Percentiles rank a stretch among this genome's conserved stretches.
phyloP scores from a whole-genome alignment of 2,797 vertebrate species.

The Lates japonicus region DNA sequence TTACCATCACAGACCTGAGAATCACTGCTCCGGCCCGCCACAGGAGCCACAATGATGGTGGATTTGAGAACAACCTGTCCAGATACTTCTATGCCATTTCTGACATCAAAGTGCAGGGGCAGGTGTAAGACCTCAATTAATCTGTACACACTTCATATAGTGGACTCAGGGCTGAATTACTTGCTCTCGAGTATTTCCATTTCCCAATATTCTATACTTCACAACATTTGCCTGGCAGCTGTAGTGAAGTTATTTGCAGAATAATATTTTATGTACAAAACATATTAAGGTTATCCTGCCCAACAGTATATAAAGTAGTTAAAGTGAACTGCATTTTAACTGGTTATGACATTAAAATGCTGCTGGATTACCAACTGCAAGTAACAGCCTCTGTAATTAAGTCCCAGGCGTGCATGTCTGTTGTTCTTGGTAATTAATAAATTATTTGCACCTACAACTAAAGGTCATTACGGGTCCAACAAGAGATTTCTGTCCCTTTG shows the following conservation, averaged over 20 bases:
- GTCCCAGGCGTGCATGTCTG: not conserved
- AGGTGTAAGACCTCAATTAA: constrained; percentile 92
- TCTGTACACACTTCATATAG: not conserved
- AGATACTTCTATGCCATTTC: constrained; percentile 99
- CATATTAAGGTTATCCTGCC: not conserved
- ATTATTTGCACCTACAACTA: not conserved
- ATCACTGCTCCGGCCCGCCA: constrained; percentile 95
- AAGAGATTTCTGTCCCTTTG: not conserved
- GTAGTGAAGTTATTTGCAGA: not conserved
- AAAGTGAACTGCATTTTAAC: not conserved
- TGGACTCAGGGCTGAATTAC: not conserved
- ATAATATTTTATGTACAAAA: not conserved
- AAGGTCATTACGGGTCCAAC: not conserved
- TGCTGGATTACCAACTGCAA: not conserved
- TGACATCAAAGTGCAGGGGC: constrained; percentile 96
- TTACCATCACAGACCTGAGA: constrained; percentile 97
- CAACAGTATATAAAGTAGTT: not conserved
- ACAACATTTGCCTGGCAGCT: not conserved
- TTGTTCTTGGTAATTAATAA: not conserved
- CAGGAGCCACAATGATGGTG: constrained; percentile 96
- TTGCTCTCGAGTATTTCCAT: not conserved
- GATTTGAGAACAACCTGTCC: constrained; percentile 94
- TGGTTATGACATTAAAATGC: not conserved
- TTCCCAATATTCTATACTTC: no score
- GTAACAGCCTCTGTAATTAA: not conserved